These are phyloP conservation scores for Halcyon senegalensis DNA, from an alignment of 2,113 vertebrate genomes.

Conservation along the genomic window DNA sequence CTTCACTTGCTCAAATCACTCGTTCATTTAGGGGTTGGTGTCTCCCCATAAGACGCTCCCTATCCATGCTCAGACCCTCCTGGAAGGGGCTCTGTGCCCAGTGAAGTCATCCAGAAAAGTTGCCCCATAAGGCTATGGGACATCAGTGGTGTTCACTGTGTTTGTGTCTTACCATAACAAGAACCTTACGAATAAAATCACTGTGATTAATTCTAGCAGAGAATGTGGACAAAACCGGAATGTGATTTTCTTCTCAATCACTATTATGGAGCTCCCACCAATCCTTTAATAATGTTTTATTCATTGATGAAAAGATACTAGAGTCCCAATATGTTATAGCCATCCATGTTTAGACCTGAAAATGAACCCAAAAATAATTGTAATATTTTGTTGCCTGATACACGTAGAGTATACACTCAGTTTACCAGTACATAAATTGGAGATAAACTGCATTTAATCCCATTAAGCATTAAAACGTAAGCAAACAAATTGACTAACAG, in stretches of 20 bases:
- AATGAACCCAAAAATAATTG: constrained; percentile 17
- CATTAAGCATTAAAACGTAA: constrained; percentile 37
- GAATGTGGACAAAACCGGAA: background rate
- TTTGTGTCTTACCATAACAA: background rate
- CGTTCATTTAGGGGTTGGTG: fast-evolving
- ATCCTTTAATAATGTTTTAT: constrained; percentile 37
- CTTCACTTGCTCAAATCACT: background rate
- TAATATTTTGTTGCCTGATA: constrained; percentile 20
- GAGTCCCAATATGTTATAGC: background rate
- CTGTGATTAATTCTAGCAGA: constrained; percentile 51
- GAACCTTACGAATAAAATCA: constrained; percentile 42
- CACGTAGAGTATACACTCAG: background rate
- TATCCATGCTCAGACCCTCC: background rate
- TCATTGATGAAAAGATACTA: constrained; percentile 31
- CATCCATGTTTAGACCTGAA: constrained; percentile 14
- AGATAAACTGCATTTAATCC: constrained; percentile 55
- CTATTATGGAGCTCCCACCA: background rate
- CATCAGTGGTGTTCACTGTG: background rate
- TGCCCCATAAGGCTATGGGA: background rate
- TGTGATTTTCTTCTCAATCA: constrained; percentile 13
- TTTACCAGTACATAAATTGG: constrained; percentile 22
- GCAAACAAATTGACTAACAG: constrained; percentile 60
- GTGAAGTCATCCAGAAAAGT: background rate
- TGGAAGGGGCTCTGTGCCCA: background rate
- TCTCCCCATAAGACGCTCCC: background rate